These are phyloP conservation scores for Anthrax anthrax DNA, from an alignment of 2,888 invertebrate genomes.

Conservation along the genomic window DNA sequence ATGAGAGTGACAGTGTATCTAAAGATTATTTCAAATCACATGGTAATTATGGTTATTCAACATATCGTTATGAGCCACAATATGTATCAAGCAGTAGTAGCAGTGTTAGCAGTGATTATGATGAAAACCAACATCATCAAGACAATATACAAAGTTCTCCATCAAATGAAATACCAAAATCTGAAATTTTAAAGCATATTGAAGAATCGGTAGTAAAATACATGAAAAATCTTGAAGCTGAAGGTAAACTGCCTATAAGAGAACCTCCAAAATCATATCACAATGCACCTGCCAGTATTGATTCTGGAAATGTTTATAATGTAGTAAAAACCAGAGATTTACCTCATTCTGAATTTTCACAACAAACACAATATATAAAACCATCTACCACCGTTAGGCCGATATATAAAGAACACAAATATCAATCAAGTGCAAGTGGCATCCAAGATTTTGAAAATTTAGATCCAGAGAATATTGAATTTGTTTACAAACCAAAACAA, in stretches of 20 bases:
- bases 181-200: constrained; percentile 32
- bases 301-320: not conserved
- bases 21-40: not conserved
- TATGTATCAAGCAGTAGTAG: not conserved
- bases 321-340: not conserved
- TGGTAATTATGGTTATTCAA: not conserved
- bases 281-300: not conserved
- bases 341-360: constrained; percentile 15
- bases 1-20: not conserved
- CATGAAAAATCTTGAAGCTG: constrained; percentile 31
- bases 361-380: constrained; percentile 8
- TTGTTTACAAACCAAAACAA: constrained; percentile 31
- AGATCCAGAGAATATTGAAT: constrained; percentile 29
- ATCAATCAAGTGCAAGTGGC: constrained; percentile 10
- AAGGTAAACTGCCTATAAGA: constrained; percentile 19
- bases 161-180: constrained; percentile 28
- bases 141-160: constrained; percentile 17
- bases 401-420: constrained; percentile 20
- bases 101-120: not conserved
- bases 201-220: constrained; percentile 34
- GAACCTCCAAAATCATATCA: not conserved
- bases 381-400: constrained; percentile 21
- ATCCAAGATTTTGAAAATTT: constrained; percentile 20
- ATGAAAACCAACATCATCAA: not conserved
- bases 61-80: constrained; percentile 1